Evolutionary conservation across 2,113 vertebrate species (phyloP), one percentile per base, ranked within the genome.

Genomic region (Dasypus novemcinctus): DNA sequence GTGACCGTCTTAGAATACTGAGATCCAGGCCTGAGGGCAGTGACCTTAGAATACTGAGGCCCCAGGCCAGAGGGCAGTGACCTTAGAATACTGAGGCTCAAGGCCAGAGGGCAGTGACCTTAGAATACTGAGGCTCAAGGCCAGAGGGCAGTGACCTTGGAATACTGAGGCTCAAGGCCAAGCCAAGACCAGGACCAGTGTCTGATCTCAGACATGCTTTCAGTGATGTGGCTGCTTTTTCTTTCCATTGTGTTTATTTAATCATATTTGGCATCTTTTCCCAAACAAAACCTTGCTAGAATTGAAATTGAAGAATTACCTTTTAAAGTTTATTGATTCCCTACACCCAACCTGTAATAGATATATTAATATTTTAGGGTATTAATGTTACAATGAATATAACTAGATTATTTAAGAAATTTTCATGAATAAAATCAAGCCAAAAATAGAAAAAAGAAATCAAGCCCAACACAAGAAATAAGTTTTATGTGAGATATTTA

Each of bases 381-480:
- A 43, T 85, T 91, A n/a, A 25, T 66, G 38, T 95, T 33, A 95
- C 5, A 81, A 76, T 68, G 27, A 95, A 83, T 61, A 86, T 4
- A 81, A 68, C 43, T 61, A 92, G 2, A 57, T 66, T 96, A 63
- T 63, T 63, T 4, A 94, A 90, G 46, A 94, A 80, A 93, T 82
- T 15, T 38, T 84, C 33, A 80, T 80, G 83, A 41, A 87, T 23
- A 46, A 90, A 89, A 90, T 94, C 17, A 93, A 91, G 69, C 84
- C 2, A 18, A 57, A 57, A 57, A 4, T 20, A 4, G 5, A 18
- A 57, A 17, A 57, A 17, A 46, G 87, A 75, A 89, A 92, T 94
- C 17, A 93, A 91, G 63, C 84, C 4, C 54, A 63, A 61, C 1
- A 6, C 13, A 64, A 94, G 43, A 91, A 88, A 59, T 64, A 95